These are phyloP conservation scores for Lasioglossum albipes DNA, from an alignment of 1,140 invertebrate species.

Conservation along the genomic window DNA sequence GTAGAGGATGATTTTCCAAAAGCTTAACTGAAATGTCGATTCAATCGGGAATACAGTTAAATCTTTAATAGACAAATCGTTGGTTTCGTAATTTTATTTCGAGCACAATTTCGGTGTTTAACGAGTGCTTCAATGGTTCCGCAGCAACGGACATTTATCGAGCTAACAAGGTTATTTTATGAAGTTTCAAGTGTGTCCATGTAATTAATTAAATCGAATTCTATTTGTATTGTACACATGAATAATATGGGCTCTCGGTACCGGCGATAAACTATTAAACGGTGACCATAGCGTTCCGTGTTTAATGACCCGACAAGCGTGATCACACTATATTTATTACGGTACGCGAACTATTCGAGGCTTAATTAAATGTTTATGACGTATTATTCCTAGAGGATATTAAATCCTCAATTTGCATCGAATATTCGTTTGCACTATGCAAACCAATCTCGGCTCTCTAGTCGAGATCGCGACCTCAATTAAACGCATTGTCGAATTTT, in stretches of 20 bases:
- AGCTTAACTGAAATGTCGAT: too few species aligned
- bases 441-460: constrained; percentile 27
- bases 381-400: constrained; percentile 44
- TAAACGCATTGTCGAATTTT: constrained; percentile 20
- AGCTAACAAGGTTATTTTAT: neutral
- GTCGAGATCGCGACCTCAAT: neutral
- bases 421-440: constrained; percentile 40
- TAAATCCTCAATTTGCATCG: constrained; percentile 43
- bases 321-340: constrained; percentile 56
- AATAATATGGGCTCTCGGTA: constrained; percentile 42
- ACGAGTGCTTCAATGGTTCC: neutral
- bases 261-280: constrained; percentile 58
- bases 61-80: too few species aligned
- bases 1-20: neutral
- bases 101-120: neutral
- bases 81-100: neutral
- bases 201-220: constrained; percentile 31
- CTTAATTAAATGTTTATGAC: constrained; percentile 63
- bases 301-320: constrained; percentile 56
- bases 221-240: constrained; percentile 32
- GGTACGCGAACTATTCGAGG: constrained; percentile 48
- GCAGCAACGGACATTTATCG: neutral
- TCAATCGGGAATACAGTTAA: too few species aligned
- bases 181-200: neutral
- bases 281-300: constrained; percentile 54